Conservation (phyloP, 1,140 invertebrate species). For the Zaprionus inermis region DNA sequence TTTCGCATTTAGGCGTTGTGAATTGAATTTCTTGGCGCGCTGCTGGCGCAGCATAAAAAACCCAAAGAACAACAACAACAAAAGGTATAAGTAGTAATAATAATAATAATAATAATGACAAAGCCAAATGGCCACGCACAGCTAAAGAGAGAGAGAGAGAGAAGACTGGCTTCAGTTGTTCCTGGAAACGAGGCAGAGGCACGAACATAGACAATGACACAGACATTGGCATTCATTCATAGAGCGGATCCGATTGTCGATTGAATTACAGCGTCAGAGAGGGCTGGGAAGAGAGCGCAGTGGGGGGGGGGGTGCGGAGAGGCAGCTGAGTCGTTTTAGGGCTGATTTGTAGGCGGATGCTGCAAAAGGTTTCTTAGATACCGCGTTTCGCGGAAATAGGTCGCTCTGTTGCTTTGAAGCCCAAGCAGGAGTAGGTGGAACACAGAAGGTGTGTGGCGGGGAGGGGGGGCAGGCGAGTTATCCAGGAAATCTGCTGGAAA, state of each 20-base stretch:
- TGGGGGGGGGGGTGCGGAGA: not conserved
- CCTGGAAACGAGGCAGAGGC: conserved; percentile 49
- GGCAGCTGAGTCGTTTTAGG: not conserved
- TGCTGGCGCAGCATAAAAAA: conserved; percentile 64
- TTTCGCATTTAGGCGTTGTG: conserved; percentile 24
- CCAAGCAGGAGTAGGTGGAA: not conserved
- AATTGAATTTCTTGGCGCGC: conserved; percentile 55
- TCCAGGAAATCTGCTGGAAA: not conserved
- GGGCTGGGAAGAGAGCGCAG: not conserved
- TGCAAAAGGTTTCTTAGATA: conserved; percentile 23
- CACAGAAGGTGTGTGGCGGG: not conserved
- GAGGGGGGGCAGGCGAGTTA: not conserved
- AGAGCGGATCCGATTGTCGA: conserved; percentile 48
- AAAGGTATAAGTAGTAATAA: conserved; percentile 17
- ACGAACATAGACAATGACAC: conserved; percentile 23
- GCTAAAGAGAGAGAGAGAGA: not conserved
- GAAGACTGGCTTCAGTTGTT: conserved; percentile 29
- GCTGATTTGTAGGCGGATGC: conserved; percentile 27
- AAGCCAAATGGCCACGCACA: conserved; percentile 58
- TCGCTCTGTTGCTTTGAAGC: conserved; percentile 4
- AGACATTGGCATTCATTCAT: conserved; percentile 61
- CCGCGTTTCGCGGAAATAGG: conserved; percentile 33
- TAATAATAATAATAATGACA: conserved; percentile 35
- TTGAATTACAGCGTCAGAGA: conserved; percentile 66
- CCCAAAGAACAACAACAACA: conserved; percentile 37